Conservation (phyloP, 2,113 vertebrate genomes). For the Epinephelus moara region DNA sequence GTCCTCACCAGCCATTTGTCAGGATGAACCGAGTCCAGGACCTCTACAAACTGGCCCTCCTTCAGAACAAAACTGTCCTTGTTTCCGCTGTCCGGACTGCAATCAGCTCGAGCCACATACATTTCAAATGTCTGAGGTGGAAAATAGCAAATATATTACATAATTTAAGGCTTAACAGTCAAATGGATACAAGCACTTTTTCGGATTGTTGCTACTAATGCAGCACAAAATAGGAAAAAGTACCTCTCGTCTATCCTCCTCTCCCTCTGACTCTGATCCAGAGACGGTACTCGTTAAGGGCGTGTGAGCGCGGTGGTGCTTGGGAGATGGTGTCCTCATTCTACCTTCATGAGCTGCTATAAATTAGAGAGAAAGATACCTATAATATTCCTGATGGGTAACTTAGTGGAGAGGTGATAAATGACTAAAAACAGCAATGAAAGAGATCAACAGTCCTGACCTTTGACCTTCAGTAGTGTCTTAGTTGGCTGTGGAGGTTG, state of each 20-base stretch:
- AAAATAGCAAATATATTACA: neutral
- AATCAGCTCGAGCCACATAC: conserved; percentile 94
- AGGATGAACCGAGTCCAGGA: conserved; percentile 94
- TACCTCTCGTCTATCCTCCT: conserved; percentile 80
- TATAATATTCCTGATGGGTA: neutral
- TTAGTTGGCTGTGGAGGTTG: conserved; percentile 84
- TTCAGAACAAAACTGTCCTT: conserved; percentile 91
- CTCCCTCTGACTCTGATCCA: conserved; percentile 84
- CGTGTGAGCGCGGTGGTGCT: conserved; percentile 75
- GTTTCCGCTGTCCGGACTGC: conserved; percentile 86
- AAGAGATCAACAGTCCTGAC: conserved; percentile 73
- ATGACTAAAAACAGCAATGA: neutral
- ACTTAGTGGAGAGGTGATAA: neutral
- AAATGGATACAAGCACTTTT: neutral
- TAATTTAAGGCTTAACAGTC: neutral
- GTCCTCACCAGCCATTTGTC: conserved; percentile 96
- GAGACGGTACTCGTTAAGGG: conserved; percentile 73
- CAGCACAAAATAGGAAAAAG: neutral
- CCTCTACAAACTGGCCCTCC: conserved; percentile 96
- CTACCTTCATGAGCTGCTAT: conserved; percentile 57
- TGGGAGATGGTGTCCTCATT: conserved; percentile 79
- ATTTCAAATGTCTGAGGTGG: conserved; percentile 92
- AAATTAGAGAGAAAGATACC: neutral
- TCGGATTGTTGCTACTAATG: neutral
- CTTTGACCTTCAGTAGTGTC: conserved; percentile 91